Percentiles rank a stretch among this genome's conserved stretches.
phyloP scores from a whole-genome alignment of 2,113 vertebrate genomes.

The Saguinus midas region DNA sequence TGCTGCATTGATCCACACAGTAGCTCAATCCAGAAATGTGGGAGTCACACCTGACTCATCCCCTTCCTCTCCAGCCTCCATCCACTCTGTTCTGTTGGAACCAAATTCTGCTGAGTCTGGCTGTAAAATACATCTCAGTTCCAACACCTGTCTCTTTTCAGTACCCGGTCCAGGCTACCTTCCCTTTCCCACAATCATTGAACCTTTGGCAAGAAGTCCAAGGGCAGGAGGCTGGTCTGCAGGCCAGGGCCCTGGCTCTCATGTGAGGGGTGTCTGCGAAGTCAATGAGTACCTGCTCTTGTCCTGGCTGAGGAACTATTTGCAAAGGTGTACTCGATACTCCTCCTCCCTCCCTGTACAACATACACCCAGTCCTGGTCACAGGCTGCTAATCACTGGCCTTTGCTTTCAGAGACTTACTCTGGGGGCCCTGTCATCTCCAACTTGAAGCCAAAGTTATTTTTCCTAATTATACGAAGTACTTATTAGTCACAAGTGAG shows the following conservation, averaged over 20 bases:
- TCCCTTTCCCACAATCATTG: not conserved
- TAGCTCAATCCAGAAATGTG: not conserved
- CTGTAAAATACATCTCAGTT: not conserved
- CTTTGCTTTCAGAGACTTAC: not conserved
- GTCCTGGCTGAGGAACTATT: not conserved
- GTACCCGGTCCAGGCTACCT: not conserved
- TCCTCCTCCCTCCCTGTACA: not conserved
- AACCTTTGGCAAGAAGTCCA: not conserved
- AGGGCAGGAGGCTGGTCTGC: not conserved
- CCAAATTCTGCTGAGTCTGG: not conserved
- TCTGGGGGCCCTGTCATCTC: not conserved
- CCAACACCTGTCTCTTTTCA: not conserved
- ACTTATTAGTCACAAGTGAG: slow-evolving; percentile 8
- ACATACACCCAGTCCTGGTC: not conserved
- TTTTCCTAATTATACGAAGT: not conserved
- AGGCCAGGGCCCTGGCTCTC: not conserved
- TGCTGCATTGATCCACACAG: not conserved
- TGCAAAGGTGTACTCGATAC: not conserved
- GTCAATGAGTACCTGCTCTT: not conserved
- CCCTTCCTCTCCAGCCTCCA: not conserved
- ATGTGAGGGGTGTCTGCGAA: not conserved
- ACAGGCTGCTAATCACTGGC: not conserved
- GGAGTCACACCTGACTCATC: not conserved
- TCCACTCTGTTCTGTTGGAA: too few relatives aligned
- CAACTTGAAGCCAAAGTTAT: slow-evolving; percentile 16